Percentiles rank a stretch among this genome's conserved stretches.
These are phyloP conservation scores for Holotrichia oblita DNA, from an alignment of 1,140 invertebrate genomes.

Conservation along the genomic window DNA sequence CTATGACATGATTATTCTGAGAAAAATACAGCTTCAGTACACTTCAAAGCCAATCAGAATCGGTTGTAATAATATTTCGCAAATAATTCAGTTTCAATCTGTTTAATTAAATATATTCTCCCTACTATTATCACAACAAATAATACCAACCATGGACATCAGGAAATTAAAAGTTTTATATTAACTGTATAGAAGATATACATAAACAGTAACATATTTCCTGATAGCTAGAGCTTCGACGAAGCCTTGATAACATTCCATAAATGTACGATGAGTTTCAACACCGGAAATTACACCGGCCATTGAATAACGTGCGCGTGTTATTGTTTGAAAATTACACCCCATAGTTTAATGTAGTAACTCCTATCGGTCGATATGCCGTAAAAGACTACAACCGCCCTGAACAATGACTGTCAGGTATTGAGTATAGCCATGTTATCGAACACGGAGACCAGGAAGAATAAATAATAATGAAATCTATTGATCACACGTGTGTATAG, in stretches of 20 bases:
- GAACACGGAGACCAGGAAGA: neutral
- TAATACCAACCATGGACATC: too few relatives aligned
- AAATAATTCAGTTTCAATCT: too few relatives aligned
- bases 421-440: neutral
- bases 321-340: conserved; percentile 37
- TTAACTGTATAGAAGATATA: too few relatives aligned
- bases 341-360: conserved; percentile 21
- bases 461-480: conserved; percentile 6
- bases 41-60: too few relatives aligned
- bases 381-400: neutral
- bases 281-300: conserved; percentile 13
- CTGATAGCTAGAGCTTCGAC: neutral
- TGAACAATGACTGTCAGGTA: conserved; percentile 18
- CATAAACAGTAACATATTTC: too few relatives aligned
- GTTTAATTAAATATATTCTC: too few relatives aligned
- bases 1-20: too few relatives aligned
- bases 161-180: too few relatives aligned
- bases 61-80: too few relatives aligned
- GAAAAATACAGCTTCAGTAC: too few relatives aligned
- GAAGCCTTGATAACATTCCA: conserved; percentile 24
- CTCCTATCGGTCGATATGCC: conserved; percentile 16
- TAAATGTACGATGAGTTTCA: conserved; percentile 33
- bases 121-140: too few relatives aligned
- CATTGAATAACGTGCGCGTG: conserved; percentile 17
- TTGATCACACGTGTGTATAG: neutral